Percentiles rank a stretch among this genome's conserved stretches.
Conservation (phyloP, 2,888 invertebrate genomes). For the Oscheius sp. region DNA sequence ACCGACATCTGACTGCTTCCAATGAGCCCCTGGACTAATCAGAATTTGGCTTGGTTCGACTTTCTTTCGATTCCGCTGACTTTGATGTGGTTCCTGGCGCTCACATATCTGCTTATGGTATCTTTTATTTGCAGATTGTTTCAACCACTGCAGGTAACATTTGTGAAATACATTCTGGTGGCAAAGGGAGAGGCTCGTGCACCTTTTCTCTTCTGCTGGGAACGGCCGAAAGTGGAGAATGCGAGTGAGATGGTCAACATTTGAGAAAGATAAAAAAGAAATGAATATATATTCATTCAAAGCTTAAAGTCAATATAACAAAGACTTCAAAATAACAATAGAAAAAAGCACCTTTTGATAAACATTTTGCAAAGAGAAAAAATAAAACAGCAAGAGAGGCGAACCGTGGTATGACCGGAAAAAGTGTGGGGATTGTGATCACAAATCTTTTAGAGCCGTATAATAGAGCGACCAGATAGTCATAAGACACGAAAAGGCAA, state of each 20-base stretch:
- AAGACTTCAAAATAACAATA: conserved; percentile 5
- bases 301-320: too few relatives aligned
- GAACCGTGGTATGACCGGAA: conserved; percentile 20
- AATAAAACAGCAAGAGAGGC: conserved; percentile 5
- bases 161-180: conserved; percentile 15
- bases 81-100: conserved; percentile 9
- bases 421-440: background rate
- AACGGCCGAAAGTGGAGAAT: too few relatives aligned
- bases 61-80: conserved; percentile 4
- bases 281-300: too few relatives aligned
- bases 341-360: conserved; percentile 11
- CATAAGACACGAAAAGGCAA: background rate
- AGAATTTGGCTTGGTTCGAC: conserved; percentile 15
- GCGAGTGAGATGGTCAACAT: too few relatives aligned
- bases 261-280: background rate
- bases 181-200: conserved; percentile 5
- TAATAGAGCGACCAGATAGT: background rate
- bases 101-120: conserved; percentile 5
- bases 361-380: conserved; percentile 11
- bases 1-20: too few relatives aligned
- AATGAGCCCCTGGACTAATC: too few relatives aligned
- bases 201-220: conserved; percentile 13
- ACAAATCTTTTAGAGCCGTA: conserved; percentile 2
- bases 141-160: too few relatives aligned
- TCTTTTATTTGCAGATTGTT: too few relatives aligned